Percentiles rank a stretch among this genome's conserved stretches.
Conservation (phyloP, 1,140 invertebrate genomes). For the Cotesia glomerata region DNA sequence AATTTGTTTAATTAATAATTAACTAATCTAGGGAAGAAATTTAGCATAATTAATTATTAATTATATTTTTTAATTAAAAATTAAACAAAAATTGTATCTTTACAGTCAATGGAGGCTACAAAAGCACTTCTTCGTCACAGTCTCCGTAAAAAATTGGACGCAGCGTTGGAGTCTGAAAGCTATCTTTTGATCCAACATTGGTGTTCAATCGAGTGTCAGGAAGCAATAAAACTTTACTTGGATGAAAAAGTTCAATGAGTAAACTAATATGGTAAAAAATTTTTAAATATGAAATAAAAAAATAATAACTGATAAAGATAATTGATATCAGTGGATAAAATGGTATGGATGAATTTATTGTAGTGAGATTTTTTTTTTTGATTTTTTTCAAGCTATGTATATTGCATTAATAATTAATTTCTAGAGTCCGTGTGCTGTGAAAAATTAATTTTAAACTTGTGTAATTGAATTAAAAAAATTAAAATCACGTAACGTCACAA, state of each 20-base stretch:
- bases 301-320: neutral
- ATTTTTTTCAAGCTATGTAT: conserved; percentile 4
- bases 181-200: conserved; percentile 70
- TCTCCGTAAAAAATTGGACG: conserved; percentile 64
- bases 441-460: neutral
- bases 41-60: no score
- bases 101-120: conserved; percentile 68
- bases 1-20: no score
- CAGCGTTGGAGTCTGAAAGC: conserved; percentile 67
- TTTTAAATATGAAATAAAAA: neutral
- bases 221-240: conserved; percentile 56
- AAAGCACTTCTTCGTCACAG: conserved; percentile 66
- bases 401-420: conserved; percentile 15
- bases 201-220: conserved; percentile 70
- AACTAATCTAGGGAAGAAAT: no score
- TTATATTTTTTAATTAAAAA: no score
- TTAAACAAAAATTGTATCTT: conserved; percentile 32
- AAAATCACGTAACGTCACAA: conserved; percentile 1
- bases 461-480: conserved; percentile 13
- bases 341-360: neutral
- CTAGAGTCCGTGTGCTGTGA: conserved; percentile 10
- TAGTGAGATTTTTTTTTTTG: neutral
- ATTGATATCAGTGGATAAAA: neutral
- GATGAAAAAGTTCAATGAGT: conserved; percentile 54
- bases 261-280: neutral